Percentiles rank a stretch among this genome's conserved stretches.
Conservation (phyloP, 2,888 invertebrate genomes). For the Pogonocherus hispidulus region DNA sequence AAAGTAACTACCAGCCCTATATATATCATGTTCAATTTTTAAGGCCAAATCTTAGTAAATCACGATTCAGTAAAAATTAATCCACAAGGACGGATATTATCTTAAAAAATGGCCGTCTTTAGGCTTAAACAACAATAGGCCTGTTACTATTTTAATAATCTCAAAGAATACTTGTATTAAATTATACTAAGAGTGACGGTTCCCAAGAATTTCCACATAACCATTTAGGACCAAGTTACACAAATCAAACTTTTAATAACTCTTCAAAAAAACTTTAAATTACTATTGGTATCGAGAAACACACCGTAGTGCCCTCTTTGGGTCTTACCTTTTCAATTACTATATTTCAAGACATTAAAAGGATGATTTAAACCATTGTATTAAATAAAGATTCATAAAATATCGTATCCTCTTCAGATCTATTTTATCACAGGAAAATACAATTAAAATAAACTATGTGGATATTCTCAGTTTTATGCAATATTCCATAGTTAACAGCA, state of each 20-base stretch:
- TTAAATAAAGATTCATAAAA: constrained; percentile 13
- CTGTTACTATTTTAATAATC: constrained; percentile 24
- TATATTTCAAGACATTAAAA: constrained; percentile 14
- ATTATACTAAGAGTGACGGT: background rate
- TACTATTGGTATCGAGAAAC: too few species aligned
- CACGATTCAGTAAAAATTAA: constrained; percentile 17
- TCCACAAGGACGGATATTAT: constrained; percentile 33
- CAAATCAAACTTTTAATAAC: constrained; percentile 26
- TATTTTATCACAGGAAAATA: constrained; percentile 36
- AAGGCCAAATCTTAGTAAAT: constrained; percentile 21
- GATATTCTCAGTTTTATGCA: constrained; percentile 18
- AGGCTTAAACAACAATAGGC: constrained; percentile 29
- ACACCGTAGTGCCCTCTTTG: too few species aligned
- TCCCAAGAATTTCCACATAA: constrained; percentile 23
- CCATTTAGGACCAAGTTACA: constrained; percentile 8
- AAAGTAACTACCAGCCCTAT: constrained; percentile 25
- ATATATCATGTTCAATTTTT: constrained; percentile 40
- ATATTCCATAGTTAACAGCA: background rate
- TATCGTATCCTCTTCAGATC: constrained; percentile 27
- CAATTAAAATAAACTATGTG: constrained; percentile 20
- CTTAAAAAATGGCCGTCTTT: constrained; percentile 26
- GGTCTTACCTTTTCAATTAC: constrained; percentile 1
- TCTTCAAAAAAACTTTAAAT: constrained; percentile 2
- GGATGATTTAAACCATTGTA: constrained; percentile 16
- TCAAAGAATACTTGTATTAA: constrained; percentile 19